Base-by-base conservation (phyloP, 2,888 invertebrate species). In the Listrodromus nycthemerus region DNA sequence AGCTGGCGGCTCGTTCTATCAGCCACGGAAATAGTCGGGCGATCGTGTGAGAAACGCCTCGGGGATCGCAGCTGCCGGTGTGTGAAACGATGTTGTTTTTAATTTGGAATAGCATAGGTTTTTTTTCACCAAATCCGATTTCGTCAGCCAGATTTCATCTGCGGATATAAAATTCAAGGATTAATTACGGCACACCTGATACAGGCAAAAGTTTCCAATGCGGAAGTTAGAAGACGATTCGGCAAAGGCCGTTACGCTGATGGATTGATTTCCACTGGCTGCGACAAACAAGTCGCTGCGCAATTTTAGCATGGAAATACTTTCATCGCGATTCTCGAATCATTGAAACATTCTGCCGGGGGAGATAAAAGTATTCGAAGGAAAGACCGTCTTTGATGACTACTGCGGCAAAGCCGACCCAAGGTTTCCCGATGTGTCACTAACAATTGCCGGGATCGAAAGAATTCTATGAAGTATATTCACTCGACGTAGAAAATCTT, bases 391-490 rank as follows among this genome's bases (percentile, higher is more conserved):
- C 33, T 63, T 48, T 27, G 48, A 74, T 48, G 73, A 74, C 48
- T 27, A 30, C 63, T n/a, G n/a, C 55, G 24, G 24, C 19, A 21
- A 33, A 65, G 19, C 8, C 30, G 13, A 19, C 41, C 21, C 48
- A 63, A 69, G 48, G 21, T 77, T 77, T 69, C 61, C 77, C 77
- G 69, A 77, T 77, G 77, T 77, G 77, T 77, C 77, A 77, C 67
- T 21, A 13, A 61, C 30, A 30, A 16, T 69, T 19, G 77, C 30
- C 41, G 58, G 45, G 45, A 58, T 27, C 16, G 6, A 6, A 58
- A 37, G 55, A 76, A 58, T 67, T 67, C 41, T 58, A 30, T 37
- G 41, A 76, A 37, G 58, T 24, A 48, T 27, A 55, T 27, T 24
- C 58, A 24, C 58, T 27, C 55, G 58, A 55, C 13, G 71, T 16